phyloP scores from a whole-genome alignment of 2,888 invertebrate species.

The Thecocarcelia acutangulata region DNA sequence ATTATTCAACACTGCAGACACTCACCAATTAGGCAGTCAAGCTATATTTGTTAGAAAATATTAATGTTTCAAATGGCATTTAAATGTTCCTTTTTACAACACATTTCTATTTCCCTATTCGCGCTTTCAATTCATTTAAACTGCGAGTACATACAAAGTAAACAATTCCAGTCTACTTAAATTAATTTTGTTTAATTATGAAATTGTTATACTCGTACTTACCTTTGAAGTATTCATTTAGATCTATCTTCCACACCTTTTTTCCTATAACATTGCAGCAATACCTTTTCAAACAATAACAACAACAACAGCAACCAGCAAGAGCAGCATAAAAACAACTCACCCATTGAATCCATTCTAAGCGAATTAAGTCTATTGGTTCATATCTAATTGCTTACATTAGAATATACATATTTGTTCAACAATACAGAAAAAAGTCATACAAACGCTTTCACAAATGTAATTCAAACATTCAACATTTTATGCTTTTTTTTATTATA shows the following conservation, averaged over 20 bases:
- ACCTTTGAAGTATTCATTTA: neutral
- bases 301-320: neutral
- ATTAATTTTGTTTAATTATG: constrained; percentile 28
- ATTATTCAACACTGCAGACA: neutral
- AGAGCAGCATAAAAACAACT: constrained; percentile 8
- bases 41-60: constrained; percentile 75
- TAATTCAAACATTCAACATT: too few species aligned
- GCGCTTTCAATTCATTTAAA: neutral
- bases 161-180: constrained; percentile 22
- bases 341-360: constrained; percentile 7
- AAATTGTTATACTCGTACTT: constrained; percentile 30
- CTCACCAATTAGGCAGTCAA: constrained; percentile 75
- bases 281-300: neutral
- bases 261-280: constrained; percentile 26
- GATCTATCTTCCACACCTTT: constrained; percentile 42
- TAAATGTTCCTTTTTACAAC: constrained; percentile 37
- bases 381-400: constrained; percentile 22
- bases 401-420: neutral
- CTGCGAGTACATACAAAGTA: constrained; percentile 24
- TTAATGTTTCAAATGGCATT: constrained; percentile 72
- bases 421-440: constrained; percentile 19
- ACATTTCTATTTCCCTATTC: neutral
- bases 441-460: too few species aligned
- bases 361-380: constrained; percentile 9
- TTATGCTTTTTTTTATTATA: too few species aligned